Conservation (phyloP, 2,797 vertebrate genomes). For the Paguma larvata region DNA sequence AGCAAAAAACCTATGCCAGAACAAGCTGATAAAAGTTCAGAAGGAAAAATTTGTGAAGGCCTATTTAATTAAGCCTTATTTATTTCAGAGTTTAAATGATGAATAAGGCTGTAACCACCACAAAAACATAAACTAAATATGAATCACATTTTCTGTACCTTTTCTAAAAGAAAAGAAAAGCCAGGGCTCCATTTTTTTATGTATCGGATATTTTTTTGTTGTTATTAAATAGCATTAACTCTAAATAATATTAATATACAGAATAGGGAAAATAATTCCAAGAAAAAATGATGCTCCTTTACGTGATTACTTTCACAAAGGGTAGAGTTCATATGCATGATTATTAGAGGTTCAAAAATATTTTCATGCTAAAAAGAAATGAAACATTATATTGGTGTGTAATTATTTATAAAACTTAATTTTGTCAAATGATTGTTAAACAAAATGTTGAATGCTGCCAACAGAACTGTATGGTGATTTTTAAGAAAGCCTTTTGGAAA, state of each 20-base stretch:
- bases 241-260: slow-evolving; percentile 49
- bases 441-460: slow-evolving; percentile 89
- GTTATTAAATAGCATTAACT: slow-evolving; percentile 41
- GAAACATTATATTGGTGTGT: slow-evolving; percentile 80
- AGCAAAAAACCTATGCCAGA: neutral
- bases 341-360: slow-evolving; percentile 76
- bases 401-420: slow-evolving; percentile 83
- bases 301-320: slow-evolving; percentile 60
- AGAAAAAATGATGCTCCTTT: slow-evolving; percentile 70
- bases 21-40: slow-evolving; percentile 28
- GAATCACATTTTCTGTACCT: slow-evolving; percentile 50
- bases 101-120: neutral
- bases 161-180: slow-evolving; percentile 47
- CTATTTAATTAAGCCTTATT: slow-evolving; percentile 47
- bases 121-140: slow-evolving; percentile 26
- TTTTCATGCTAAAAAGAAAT: slow-evolving; percentile 79
- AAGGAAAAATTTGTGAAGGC: neutral
- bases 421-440: slow-evolving; percentile 86
- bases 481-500: slow-evolving; percentile 85
- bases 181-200: neutral
- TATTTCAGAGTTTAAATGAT: slow-evolving; percentile 22
- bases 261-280: slow-evolving; percentile 72
- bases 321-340: slow-evolving; percentile 9
- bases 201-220: neutral
- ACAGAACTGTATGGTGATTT: slow-evolving; percentile 91